These are phyloP conservation scores for Aphodius granarius DNA, from an alignment of 2,888 invertebrate genomes.

Conservation along the genomic window DNA sequence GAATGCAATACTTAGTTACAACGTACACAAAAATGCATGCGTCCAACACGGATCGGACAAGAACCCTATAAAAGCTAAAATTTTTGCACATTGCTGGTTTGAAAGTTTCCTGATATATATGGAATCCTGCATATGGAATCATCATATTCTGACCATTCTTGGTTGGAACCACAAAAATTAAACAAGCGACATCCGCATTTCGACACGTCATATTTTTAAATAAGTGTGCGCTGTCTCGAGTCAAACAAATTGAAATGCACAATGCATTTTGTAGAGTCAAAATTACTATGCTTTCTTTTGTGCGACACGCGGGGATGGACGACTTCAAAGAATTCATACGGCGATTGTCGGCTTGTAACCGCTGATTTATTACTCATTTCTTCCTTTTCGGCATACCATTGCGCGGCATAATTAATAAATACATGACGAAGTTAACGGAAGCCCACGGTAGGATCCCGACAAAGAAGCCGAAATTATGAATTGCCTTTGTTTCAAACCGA, in stretches of 20 bases:
- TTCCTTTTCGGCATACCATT: neutral
- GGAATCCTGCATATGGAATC: neutral
- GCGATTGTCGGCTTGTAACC: neutral
- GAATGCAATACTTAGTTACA: too few relatives aligned
- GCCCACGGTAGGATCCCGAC: neutral
- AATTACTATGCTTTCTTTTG: neutral
- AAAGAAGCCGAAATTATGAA: neutral
- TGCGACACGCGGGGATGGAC: neutral
- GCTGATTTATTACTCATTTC: conserved; percentile 26
- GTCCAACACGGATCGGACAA: too few relatives aligned
- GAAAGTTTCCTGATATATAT: too few relatives aligned
- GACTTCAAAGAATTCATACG: neutral
- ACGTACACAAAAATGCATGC: too few relatives aligned
- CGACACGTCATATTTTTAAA: neutral
- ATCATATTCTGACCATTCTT: neutral
- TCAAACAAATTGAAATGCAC: neutral
- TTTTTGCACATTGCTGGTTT: too few relatives aligned
- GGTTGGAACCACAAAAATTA: neutral
- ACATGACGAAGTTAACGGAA: neutral
- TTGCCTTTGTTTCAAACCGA: neutral
- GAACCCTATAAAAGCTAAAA: too few relatives aligned
- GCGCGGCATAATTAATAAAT: conserved; percentile 24
- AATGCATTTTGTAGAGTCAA: neutral
- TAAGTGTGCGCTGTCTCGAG: neutral
- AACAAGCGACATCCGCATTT: neutral